Evolutionary conservation across 2,888 invertebrate species (phyloP).

Genomic region (Macroteleia sp.): DNA sequence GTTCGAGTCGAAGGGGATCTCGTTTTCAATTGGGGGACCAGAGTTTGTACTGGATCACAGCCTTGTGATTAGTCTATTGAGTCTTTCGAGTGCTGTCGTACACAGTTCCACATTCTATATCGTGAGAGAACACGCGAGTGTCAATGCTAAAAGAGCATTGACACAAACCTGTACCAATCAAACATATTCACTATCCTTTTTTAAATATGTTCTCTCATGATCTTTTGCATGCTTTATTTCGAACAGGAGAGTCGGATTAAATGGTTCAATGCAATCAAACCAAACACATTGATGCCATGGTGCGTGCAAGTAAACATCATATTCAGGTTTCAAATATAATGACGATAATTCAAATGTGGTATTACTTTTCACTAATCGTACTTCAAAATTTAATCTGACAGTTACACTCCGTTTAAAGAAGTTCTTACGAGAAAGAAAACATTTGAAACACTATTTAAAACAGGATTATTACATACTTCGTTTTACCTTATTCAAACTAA

Average conservation of each 20-base stretch:
- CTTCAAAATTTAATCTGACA: too few species aligned
- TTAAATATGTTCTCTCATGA: slow-evolving; percentile 11
- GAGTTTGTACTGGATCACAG: slow-evolving; percentile 74
- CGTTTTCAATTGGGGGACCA: slow-evolving; percentile 67
- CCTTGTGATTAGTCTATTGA: slow-evolving; percentile 79
- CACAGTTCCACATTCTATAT: slow-evolving; percentile 53
- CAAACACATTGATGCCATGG: neutral
- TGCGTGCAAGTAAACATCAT: too few species aligned
- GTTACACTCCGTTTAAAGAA: too few species aligned
- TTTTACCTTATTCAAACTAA: too few species aligned
- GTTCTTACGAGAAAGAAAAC: too few species aligned
- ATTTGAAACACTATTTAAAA: too few species aligned
- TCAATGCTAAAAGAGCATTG: slow-evolving; percentile 63
- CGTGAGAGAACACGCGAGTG: slow-evolving; percentile 62
- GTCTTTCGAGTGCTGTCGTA: slow-evolving; percentile 71
- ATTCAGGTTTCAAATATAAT: too few species aligned
- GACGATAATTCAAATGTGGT: too few species aligned
- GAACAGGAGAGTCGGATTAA: neutral
- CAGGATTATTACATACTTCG: too few species aligned
- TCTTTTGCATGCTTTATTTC: slow-evolving; percentile 25
- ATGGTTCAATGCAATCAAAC: slow-evolving; percentile 8
- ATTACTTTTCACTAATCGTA: too few species aligned
- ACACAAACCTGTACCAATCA: slow-evolving; percentile 50
- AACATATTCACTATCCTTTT: slow-evolving; percentile 45
- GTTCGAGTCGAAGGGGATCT: slow-evolving; percentile 68